phyloP scores from a whole-genome alignment of 2,888 invertebrate genomes.

The Brachycybe producta region DNA sequence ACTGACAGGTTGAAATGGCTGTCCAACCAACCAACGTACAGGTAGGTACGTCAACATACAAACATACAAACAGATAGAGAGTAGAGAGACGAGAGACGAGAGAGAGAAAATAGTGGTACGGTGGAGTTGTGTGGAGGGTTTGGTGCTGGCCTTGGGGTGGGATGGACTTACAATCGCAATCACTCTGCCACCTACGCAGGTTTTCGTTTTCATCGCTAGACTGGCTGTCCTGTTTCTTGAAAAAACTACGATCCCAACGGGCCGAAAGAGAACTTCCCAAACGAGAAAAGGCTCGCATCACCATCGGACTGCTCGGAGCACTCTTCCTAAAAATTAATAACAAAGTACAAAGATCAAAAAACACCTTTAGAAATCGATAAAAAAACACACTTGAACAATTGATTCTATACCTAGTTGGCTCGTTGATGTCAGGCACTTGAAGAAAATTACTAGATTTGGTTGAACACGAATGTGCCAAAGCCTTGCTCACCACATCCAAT shows the following conservation, averaged over 20 bases:
- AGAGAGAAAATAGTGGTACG: too few species aligned
- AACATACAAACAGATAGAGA: too few species aligned
- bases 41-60: too few species aligned
- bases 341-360: background rate
- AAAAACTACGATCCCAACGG: constrained; percentile 61
- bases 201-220: constrained; percentile 21
- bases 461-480: constrained; percentile 11
- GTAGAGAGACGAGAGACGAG: too few species aligned
- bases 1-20: too few species aligned
- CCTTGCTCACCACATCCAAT: constrained; percentile 44
- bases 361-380: background rate
- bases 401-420: constrained; percentile 17
- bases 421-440: constrained; percentile 26
- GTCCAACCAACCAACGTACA: too few species aligned
- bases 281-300: constrained; percentile 79
- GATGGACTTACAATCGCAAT: constrained; percentile 20
- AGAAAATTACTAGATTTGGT: constrained; percentile 65
- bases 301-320: constrained; percentile 87
- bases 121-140: too few species aligned
- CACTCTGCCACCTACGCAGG: constrained; percentile 27
- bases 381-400: background rate
- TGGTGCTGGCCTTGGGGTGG: too few species aligned
- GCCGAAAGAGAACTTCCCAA: constrained; percentile 70
- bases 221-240: constrained; percentile 30
- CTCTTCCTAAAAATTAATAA: constrained; percentile 51